A percentile compares a stretch with the other conserved stretches of the same genome.
phyloP scores from a whole-genome alignment of 1,140 invertebrate species.

The Nebria ingens region DNA sequence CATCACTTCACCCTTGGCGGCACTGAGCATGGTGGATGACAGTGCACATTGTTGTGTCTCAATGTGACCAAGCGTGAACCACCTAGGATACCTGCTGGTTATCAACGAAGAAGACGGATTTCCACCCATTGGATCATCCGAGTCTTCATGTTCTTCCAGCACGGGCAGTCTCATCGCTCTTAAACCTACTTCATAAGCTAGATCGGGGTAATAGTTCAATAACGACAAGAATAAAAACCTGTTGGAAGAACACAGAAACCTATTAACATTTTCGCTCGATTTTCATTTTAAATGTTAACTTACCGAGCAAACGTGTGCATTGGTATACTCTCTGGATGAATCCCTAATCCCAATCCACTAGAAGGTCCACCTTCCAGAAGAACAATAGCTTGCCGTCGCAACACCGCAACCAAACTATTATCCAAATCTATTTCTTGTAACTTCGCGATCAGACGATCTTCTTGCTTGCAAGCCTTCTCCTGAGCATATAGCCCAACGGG shows the following conservation, averaged over 20 bases:
- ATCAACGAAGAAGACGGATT: constrained; percentile 35
- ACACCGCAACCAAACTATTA: constrained; percentile 50
- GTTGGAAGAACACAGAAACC: background rate
- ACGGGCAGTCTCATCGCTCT: constrained; percentile 61
- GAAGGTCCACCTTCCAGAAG: constrained; percentile 61
- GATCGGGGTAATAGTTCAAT: constrained; percentile 58
- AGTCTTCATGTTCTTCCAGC: constrained; percentile 62
- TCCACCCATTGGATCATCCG: constrained; percentile 40
- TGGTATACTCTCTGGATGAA: constrained; percentile 66
- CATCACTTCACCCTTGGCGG: constrained; percentile 59
- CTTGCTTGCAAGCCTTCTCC: constrained; percentile 62
- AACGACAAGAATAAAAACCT: constrained; percentile 66
- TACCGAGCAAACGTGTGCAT: constrained; percentile 67
- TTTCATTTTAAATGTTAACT: background rate
- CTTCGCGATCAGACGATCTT: constrained; percentile 63
- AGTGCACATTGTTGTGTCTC: constrained; percentile 74
- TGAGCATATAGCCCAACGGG: constrained; percentile 63
- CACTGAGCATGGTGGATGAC: constrained; percentile 66
- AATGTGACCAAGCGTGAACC: constrained; percentile 64
- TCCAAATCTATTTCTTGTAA: constrained; percentile 68
- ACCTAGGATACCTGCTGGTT: constrained; percentile 50
- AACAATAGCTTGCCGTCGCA: constrained; percentile 47
- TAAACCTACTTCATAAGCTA: constrained; percentile 60
- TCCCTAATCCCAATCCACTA: constrained; percentile 60
- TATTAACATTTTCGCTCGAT: background rate